Percentiles rank a stretch among this genome's conserved stretches.
Evolutionary conservation across 1,140 invertebrate species (phyloP).

Genomic region (Calephelis nemesis): DNA sequence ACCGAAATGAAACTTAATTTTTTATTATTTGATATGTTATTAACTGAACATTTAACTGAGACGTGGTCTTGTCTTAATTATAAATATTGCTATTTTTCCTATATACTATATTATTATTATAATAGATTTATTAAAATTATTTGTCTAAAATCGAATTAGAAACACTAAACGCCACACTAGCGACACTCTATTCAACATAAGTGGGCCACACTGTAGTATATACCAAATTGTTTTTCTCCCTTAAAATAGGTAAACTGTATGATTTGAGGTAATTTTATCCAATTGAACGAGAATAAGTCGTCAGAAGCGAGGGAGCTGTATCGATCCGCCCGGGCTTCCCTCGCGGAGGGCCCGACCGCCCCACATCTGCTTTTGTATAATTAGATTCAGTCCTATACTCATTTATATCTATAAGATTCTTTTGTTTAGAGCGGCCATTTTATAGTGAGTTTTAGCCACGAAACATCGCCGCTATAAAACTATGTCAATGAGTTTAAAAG

Average conservation of each 20-base stretch:
- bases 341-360: conserved; percentile 32
- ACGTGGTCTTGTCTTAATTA: no score
- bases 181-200: no score
- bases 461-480: neutral
- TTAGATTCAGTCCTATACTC: conserved; percentile 30
- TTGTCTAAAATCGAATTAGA: no score
- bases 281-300: conserved; percentile 20
- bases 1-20: no score
- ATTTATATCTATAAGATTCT: conserved; percentile 23
- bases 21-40: no score
- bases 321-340: conserved; percentile 59
- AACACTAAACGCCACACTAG: no score
- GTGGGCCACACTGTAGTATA: no score
- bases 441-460: conserved; percentile 8
- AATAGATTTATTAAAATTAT: no score
- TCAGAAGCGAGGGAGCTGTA: conserved; percentile 43
- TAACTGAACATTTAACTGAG: no score
- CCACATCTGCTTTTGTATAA: conserved; percentile 38
- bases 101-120: no score
- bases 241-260: neutral
- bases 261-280: conserved; percentile 16
- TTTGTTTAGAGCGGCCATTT: conserved; percentile 18
- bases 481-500: neutral
- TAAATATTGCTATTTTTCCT: no score
- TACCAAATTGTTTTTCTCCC: no score